Percentiles rank a stretch among this genome's conserved stretches.
These are phyloP conservation scores for Stigmatopora nigra DNA, from an alignment of 2,113 vertebrate genomes.

Conservation along the genomic window DNA sequence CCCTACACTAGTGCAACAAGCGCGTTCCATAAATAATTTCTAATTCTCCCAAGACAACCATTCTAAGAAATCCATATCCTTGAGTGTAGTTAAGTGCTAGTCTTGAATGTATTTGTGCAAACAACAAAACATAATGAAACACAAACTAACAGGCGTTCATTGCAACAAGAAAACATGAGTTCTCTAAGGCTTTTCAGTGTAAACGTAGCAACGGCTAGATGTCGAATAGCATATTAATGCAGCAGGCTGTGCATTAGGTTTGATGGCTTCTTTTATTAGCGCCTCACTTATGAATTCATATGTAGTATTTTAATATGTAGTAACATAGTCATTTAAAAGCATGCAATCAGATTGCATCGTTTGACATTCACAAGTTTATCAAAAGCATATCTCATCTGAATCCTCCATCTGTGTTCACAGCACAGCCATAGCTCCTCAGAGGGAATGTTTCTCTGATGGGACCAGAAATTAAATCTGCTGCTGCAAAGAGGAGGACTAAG, in stretches of 20 bases:
- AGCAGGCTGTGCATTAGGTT: slow-evolving; percentile 22
- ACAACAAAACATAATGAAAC: background rate
- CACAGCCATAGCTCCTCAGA: slow-evolving; percentile 50
- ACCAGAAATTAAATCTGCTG: slow-evolving; percentile 64
- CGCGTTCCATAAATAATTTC: too few species aligned
- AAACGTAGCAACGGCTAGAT: slow-evolving; percentile 19
- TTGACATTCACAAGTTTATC: slow-evolving; percentile 37
- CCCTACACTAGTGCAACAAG: too few species aligned
- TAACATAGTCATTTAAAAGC: background rate
- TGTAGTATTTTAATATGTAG: background rate
- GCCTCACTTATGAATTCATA: slow-evolving; percentile 30
- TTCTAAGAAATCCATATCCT: background rate
- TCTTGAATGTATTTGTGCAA: background rate
- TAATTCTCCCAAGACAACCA: too few species aligned
- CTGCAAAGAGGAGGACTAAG: slow-evolving; percentile 40
- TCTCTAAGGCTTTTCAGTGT: slow-evolving; percentile 26
- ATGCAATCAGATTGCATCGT: background rate
- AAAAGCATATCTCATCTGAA: slow-evolving; percentile 42
- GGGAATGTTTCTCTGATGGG: slow-evolving; percentile 59
- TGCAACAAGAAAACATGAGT: slow-evolving; percentile 23
- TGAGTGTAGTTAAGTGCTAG: background rate
- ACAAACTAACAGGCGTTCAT: background rate
- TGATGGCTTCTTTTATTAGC: slow-evolving; percentile 24
- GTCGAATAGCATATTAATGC: slow-evolving; percentile 24
- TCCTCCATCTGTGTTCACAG: slow-evolving; percentile 43